phyloP scores from a whole-genome alignment of 1,140 invertebrate species.

The Potamilus streckersoni region DNA sequence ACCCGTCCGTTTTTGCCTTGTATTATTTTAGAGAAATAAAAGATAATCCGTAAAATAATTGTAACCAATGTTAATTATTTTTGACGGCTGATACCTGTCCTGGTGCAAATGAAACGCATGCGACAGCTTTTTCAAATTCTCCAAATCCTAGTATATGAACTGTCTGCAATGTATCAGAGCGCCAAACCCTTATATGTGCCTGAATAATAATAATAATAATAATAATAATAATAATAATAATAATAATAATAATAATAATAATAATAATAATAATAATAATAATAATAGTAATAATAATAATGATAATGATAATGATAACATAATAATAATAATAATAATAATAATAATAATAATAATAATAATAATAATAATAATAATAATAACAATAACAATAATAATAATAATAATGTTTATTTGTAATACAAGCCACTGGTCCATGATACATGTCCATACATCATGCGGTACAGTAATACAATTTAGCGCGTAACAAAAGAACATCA shows the following conservation, averaged over 20 bases:
- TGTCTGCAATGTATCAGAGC: conserved; percentile 88
- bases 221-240: conserved; percentile 1
- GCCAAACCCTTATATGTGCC: conserved; percentile 93
- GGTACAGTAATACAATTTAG: too few relatives aligned
- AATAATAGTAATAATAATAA: too few relatives aligned
- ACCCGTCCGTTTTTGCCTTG: not conserved
- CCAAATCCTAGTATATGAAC: conserved; percentile 81
- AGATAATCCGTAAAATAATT: not conserved
- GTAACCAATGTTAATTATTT: not conserved
- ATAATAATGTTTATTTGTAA: too few relatives aligned
- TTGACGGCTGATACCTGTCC: conserved; percentile 76
- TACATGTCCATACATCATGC: too few relatives aligned
- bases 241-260: not conserved
- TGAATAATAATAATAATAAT: conserved; percentile 57
- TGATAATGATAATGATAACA: too few relatives aligned
- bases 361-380: too few relatives aligned
- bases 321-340: too few relatives aligned
- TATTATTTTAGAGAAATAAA: not conserved
- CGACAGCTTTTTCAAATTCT: conserved; percentile 83
- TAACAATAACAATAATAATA: too few relatives aligned
- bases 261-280: too few relatives aligned
- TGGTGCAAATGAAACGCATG: conserved; percentile 86
- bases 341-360: too few relatives aligned
- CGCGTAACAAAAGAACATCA: too few relatives aligned
- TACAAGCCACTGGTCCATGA: too few relatives aligned